Base-by-base conservation (phyloP, 2,888 invertebrate species). In the Synergus umbraculus region DNA sequence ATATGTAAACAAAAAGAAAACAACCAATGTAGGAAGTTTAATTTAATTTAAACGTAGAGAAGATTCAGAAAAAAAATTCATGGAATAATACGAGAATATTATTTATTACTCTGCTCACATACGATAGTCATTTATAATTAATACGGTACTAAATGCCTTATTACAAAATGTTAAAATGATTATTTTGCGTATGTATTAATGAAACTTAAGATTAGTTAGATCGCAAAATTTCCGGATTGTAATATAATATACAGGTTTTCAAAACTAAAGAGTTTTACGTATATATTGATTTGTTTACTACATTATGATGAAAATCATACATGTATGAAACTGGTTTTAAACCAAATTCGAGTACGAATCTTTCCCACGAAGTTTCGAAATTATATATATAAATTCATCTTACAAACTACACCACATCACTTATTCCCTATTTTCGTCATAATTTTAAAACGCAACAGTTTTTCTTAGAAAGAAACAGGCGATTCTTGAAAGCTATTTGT, bases 41-140 rank as follows among this genome's bases (percentile, higher is more conserved):
- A 29, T 29, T 29, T 46, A 46, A 10, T 46, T 46, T 12, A 46
- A 46, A 46, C 8, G 4, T 3, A 2, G 5, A 60, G 4, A 22
- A 22, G 60, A 18, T 12, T 22, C 12, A 22, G 18, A 41, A 4
- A 64, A 73, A 79, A 37, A 78, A 54, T 49, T 44, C 41, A 46
- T 37, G 65, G 49, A 13, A 64, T 83, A 78, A 79, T 86, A 85
- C 81, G 82, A 85, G 83, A 83, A 86, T 85, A 86, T 85, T 79
- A 81, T 86, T 86, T 85, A 85, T 86, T 85, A 81, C 73, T 73
- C 73, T 49, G 73, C n/a, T 73, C 49, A 73, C 73, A 37, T 73
- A 73, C 49, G 73, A 76, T 60, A 58, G 49, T 78, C 67, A 58
- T 54, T 78, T 41, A 79, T 83, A 83, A 83, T 83, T 79, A 81